These are phyloP conservation scores for Agonopterix alstromeriana DNA, from an alignment of 2,888 invertebrate genomes.

Conservation along the genomic window DNA sequence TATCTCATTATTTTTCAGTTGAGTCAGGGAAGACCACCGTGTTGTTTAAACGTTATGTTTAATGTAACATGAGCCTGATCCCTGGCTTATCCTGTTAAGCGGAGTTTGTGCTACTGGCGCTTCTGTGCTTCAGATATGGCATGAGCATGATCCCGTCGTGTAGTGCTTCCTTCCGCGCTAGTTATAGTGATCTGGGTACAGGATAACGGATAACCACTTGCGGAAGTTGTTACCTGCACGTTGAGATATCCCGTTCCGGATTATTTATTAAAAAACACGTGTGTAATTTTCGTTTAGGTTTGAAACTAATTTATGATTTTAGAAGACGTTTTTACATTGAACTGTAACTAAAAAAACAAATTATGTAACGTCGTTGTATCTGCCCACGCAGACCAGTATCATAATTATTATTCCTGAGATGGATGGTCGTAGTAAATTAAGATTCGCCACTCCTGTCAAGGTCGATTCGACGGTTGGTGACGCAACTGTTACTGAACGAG, in stretches of 20 bases:
- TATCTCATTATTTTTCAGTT: conserved; percentile 12
- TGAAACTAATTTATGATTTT: background rate
- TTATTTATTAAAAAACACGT: background rate
- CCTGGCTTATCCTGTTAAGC: conserved; percentile 50
- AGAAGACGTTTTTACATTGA: background rate
- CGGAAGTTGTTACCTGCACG: conserved; percentile 36
- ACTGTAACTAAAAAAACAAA: too few species aligned
- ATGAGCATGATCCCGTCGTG: conserved; percentile 35
- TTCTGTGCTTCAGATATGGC: conserved; percentile 64
- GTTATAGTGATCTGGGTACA: conserved; percentile 31
- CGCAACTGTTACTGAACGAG: conserved; percentile 55
- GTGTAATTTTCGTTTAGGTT: background rate
- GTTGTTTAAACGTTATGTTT: conserved; percentile 25
- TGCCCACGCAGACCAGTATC: conserved; percentile 17
- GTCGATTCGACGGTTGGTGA: conserved; percentile 42
- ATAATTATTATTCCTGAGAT: conserved; percentile 16
- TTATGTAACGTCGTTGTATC: background rate
- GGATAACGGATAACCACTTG: conserved; percentile 61
- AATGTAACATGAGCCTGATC: conserved; percentile 47
- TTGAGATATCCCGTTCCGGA: background rate
- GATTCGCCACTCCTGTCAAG: conserved; percentile 48
- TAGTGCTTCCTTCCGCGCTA: conserved; percentile 67
- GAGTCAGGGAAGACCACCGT: conserved; percentile 44
- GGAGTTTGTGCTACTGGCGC: conserved; percentile 42
- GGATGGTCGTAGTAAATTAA: conserved; percentile 16